phyloP scores from a whole-genome alignment of 1,140 invertebrate species.

The Homarus americanus region DNA sequence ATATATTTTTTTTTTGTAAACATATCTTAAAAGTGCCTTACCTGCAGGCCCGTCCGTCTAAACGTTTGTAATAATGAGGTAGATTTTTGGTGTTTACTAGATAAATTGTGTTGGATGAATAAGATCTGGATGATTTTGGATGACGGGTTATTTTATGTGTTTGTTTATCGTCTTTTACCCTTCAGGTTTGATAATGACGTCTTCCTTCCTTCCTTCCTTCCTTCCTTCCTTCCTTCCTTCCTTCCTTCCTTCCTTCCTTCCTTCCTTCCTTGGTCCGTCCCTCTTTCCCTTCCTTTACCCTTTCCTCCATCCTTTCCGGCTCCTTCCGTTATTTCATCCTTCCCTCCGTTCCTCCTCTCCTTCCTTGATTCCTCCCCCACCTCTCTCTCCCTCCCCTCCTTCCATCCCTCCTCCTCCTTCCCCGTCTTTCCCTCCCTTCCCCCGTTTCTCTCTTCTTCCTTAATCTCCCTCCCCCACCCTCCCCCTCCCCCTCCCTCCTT shows the following conservation, averaged over 20 bases:
- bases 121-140: too few relatives aligned
- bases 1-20: too few relatives aligned
- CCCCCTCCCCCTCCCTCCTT: not conserved
- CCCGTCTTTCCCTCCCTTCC: not conserved
- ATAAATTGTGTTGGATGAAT: too few relatives aligned
- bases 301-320: not conserved
- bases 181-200: slow-evolving; percentile 11
- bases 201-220: not conserved
- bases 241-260: not conserved
- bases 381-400: not conserved
- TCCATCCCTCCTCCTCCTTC: not conserved
- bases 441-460: not conserved
- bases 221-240: not conserved
- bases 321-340: too few relatives aligned
- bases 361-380: too few relatives aligned
- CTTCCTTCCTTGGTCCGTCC: not conserved
- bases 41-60: too few relatives aligned
- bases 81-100: too few relatives aligned
- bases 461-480: not conserved
- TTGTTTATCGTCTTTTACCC: not conserved
- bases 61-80: too few relatives aligned
- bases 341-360: too few relatives aligned
- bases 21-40: too few relatives aligned
- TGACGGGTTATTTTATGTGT: not conserved
- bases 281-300: not conserved